phyloP scores from a whole-genome alignment of 1,140 invertebrate genomes.

The Pseudobourletiella spinata region DNA sequence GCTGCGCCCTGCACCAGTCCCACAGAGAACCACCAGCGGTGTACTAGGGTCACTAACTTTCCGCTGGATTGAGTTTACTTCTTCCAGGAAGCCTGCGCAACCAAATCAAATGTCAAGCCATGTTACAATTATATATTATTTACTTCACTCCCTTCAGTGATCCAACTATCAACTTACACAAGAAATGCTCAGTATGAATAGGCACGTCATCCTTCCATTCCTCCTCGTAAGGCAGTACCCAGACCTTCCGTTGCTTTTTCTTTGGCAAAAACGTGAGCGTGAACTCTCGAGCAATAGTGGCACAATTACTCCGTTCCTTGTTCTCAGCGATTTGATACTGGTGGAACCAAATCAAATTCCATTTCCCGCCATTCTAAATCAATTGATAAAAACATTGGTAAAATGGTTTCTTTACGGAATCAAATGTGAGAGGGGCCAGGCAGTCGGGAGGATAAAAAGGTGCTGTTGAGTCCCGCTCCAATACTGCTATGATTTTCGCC shows the following conservation, averaged over 20 bases:
- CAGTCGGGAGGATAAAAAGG: slow-evolving; percentile 53
- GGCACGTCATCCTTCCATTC: slow-evolving; percentile 36
- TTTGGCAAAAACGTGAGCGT: slow-evolving; percentile 24
- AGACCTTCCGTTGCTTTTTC: slow-evolving; percentile 34
- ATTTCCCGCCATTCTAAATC: too few species aligned
- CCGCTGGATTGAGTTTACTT: slow-evolving; percentile 69
- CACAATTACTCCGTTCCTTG: slow-evolving; percentile 20
- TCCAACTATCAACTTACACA: slow-evolving; percentile 25
- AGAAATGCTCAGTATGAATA: slow-evolving; percentile 34
- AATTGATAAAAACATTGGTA: too few species aligned
- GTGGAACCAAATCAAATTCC: neutral
- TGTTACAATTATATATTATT: neutral
- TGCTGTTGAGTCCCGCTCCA: slow-evolving; percentile 44
- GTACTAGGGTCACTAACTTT: slow-evolving; percentile 55
- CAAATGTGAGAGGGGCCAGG: slow-evolving; percentile 47
- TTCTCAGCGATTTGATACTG: slow-evolving; percentile 32
- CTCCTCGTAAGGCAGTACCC: slow-evolving; percentile 36
- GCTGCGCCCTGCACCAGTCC: slow-evolving; percentile 58
- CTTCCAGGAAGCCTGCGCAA: slow-evolving; percentile 62
- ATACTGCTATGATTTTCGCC: slow-evolving; percentile 57
- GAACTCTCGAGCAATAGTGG: slow-evolving; percentile 32
- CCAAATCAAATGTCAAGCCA: slow-evolving; percentile 2
- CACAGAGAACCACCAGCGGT: slow-evolving; percentile 60
- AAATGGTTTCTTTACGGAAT: too few species aligned
- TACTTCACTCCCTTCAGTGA: neutral